Evolutionary conservation across 2,797 vertebrate species (phyloP).

Genomic region (Catostomus latipinnis): DNA sequence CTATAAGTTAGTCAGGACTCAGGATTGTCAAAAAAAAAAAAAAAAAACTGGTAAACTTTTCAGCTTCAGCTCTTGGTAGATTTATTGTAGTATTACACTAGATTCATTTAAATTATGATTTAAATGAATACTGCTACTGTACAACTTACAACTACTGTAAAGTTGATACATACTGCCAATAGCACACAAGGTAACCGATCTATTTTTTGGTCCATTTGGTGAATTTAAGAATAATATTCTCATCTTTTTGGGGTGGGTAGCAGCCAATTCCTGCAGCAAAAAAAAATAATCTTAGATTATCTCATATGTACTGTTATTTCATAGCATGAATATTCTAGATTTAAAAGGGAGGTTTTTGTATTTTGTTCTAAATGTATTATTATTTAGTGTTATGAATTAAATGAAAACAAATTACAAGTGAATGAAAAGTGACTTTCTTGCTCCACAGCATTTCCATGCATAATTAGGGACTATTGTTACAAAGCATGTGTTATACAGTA

Average conservation of each 20-base stretch:
- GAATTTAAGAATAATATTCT: constrained; percentile 73
- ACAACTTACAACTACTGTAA: no score
- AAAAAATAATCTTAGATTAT: no score
- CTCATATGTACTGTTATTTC: not conserved
- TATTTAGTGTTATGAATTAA: not conserved
- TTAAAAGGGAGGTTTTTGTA: not conserved
- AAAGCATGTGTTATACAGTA: not conserved
- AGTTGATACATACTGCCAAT: no score
- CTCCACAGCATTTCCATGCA: not conserved
- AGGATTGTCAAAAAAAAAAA: not conserved
- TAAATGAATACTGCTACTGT: no score
- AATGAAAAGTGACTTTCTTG: not conserved
- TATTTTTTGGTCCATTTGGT: constrained; percentile 56
- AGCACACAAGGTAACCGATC: not conserved
- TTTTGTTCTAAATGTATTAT: not conserved
- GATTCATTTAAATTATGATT: not conserved
- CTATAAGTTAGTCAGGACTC: not conserved
- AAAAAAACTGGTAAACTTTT: not conserved
- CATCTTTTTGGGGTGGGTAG: constrained; percentile 63
- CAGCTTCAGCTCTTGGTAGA: not conserved
- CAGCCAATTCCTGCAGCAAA: constrained; percentile 68
- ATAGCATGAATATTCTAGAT: not conserved
- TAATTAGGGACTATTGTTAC: not conserved
- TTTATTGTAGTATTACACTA: not conserved
- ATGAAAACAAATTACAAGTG: no score